Evolutionary conservation across 2,797 vertebrate species (phyloP).

Genomic region (Streptopelia turtur): DNA sequence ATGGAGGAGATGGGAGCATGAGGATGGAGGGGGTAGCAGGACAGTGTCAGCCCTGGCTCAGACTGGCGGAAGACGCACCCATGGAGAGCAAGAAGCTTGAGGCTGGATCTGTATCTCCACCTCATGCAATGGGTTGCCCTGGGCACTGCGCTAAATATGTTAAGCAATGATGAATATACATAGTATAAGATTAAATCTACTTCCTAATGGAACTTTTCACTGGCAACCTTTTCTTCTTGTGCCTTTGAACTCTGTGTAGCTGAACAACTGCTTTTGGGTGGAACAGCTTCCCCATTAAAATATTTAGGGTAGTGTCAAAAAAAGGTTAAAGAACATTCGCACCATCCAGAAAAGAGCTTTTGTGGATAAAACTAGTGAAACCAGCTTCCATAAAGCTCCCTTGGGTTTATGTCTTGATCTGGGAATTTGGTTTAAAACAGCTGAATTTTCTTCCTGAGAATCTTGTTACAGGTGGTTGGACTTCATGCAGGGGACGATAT

Average conservation of each 20-base stretch:
- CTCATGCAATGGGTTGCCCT: neutral
- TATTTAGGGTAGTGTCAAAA: neutral
- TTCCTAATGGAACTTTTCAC: slow-evolving; percentile 22
- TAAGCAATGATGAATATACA: slow-evolving; percentile 1
- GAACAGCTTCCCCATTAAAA: neutral
- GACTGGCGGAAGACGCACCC: rapidly evolving
- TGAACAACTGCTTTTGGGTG: neutral
- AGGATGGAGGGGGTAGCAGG: neutral
- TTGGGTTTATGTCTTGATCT: neutral
- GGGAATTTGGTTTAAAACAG: neutral
- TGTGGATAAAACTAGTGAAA: neutral
- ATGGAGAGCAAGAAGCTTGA: neutral
- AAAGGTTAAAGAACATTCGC: neutral
- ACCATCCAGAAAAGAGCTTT: neutral
- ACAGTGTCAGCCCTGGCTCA: neutral
- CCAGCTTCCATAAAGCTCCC: neutral
- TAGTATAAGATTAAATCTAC: slow-evolving; percentile 30
- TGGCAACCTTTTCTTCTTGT: neutral
- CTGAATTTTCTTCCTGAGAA: neutral
- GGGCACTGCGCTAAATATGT: neutral
- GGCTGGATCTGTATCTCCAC: neutral
- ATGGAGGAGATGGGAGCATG: neutral
- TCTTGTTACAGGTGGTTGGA: neutral
- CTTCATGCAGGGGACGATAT: neutral
- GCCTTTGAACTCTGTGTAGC: neutral